phyloP scores from a whole-genome alignment of 2,888 invertebrate genomes.

The Leptarthrus brevirostris region DNA sequence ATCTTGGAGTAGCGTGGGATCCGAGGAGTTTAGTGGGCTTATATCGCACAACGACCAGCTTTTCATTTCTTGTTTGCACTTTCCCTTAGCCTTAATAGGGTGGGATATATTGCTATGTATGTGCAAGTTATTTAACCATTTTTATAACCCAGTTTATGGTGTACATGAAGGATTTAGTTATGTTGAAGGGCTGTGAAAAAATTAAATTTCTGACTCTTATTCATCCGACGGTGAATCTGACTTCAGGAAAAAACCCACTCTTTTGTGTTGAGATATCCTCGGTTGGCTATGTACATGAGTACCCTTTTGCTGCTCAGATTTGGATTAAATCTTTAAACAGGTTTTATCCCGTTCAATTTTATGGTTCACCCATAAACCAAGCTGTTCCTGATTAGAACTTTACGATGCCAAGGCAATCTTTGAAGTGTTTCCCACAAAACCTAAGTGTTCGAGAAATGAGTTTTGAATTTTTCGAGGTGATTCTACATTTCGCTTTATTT shows the following conservation, averaged over 20 bases:
- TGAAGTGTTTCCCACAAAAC: background rate
- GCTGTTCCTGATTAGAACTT: slow-evolving; percentile 30
- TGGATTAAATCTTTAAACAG: slow-evolving; percentile 8
- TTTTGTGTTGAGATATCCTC: background rate
- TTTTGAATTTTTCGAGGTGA: background rate
- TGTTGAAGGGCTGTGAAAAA: slow-evolving; percentile 19
- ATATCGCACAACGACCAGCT: background rate
- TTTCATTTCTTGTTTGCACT: background rate
- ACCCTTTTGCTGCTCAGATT: background rate
- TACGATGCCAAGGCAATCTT: background rate
- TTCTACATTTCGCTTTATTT: no score
- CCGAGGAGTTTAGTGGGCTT: background rate
- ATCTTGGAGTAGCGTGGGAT: background rate
- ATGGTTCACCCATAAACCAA: slow-evolving; percentile 19
- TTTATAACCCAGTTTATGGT: slow-evolving; percentile 32
- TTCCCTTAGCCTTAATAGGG: background rate
- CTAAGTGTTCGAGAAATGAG: background rate
- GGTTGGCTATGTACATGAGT: background rate
- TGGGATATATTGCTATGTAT: background rate
- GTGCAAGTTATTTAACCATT: slow-evolving; percentile 37
- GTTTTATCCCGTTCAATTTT: slow-evolving; percentile 29
- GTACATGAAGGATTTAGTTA: slow-evolving; percentile 21
- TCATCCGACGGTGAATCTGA: background rate
- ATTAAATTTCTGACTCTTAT: slow-evolving; percentile 25
- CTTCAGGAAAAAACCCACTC: background rate